Base-by-base conservation (phyloP, 53 echinoderm and acorn worm genomes). In the Stichopus horrens region DNA sequence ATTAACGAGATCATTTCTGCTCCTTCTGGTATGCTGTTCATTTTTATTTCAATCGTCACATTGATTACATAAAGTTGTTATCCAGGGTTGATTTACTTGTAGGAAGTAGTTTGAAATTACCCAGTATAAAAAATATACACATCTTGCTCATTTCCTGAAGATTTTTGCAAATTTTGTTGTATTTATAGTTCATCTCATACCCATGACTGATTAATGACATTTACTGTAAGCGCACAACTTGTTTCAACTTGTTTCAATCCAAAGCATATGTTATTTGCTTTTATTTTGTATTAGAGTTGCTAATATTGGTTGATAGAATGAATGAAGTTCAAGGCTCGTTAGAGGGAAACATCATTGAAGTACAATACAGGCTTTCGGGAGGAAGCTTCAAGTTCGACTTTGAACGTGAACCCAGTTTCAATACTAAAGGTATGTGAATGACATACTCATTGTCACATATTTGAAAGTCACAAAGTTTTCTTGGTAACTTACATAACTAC, bases 361-460 rank as follows among this genome's bases (percentile, higher is more conserved):
- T 78, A 6, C 4, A 78, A 55, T 78, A 55, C 52, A 8, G 54
- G 4, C 10, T 78, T 53, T 54, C 78, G 5, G 78, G 78, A 11
- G 78, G 78, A 23, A 78, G 78, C 55, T 78, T 78, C 78, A 78
- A 16, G 55, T 78, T 78, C 14, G 78, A 78, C 8, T 78, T 78
- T 19, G 14, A 37, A 37, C 37, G 37, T 37, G 37, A 37, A 37
- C 37, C 37, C 37, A 37, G 37, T 37, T 37, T 37, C 37, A 37
- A 37, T 2, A 37, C 37, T 37, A 37, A 37, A 37, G 37, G 37
- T 37, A 37, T 37, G 37, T 37, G 37, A 37, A 37, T 37, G 37
- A 37, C 37, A 1, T 37, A 37, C 37, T 37, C 2, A 37, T 37
- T 37, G 37, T 37, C 2, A 1, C 37, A 37, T 37, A 37, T 37